These are phyloP conservation scores for Brachynemurus nebulosus DNA, from an alignment of 2,888 invertebrate genomes.

Conservation along the genomic window DNA sequence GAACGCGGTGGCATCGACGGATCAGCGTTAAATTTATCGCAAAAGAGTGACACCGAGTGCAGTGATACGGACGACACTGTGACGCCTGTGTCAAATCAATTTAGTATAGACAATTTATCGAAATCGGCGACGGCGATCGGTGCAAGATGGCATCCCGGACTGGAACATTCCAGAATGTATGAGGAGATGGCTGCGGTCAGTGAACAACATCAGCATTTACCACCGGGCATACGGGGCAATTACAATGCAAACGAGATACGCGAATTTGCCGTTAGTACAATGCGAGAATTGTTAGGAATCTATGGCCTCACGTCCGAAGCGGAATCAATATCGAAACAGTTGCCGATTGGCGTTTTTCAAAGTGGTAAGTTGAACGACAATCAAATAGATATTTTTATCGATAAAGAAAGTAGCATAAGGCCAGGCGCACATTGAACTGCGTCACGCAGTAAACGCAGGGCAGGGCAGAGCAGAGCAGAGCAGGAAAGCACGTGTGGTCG, in stretches of 20 bases:
- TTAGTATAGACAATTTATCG: conserved; percentile 37
- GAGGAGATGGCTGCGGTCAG: conserved; percentile 26
- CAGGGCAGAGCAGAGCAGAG: too few relatives aligned
- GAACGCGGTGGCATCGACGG: conserved; percentile 10
- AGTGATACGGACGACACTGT: conserved; percentile 12
- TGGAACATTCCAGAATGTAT: conserved; percentile 28
- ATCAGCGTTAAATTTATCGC: conserved; percentile 11
- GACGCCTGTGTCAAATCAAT: conserved; percentile 34
- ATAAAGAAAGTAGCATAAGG: too few relatives aligned
- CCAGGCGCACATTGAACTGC: too few relatives aligned
- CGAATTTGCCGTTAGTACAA: conserved; percentile 66
- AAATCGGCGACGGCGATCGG: conserved; percentile 37
- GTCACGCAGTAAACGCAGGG: too few relatives aligned
- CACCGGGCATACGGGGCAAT: conserved; percentile 31
- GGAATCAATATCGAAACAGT: conserved; percentile 52
- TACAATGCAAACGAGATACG: conserved; percentile 43
- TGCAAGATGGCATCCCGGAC: neutral
- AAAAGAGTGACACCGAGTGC: conserved; percentile 26
- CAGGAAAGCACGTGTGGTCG: too few relatives aligned
- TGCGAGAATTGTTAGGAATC: conserved; percentile 63
- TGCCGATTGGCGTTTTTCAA: conserved; percentile 54
- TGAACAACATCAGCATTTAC: neutral
- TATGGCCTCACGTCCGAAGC: conserved; percentile 62
- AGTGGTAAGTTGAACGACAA: too few relatives aligned
- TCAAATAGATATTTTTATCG: too few relatives aligned